These are phyloP conservation scores for Galemys pyrenaicus DNA, from an alignment of 2,113 vertebrate species.

Conservation along the genomic window DNA sequence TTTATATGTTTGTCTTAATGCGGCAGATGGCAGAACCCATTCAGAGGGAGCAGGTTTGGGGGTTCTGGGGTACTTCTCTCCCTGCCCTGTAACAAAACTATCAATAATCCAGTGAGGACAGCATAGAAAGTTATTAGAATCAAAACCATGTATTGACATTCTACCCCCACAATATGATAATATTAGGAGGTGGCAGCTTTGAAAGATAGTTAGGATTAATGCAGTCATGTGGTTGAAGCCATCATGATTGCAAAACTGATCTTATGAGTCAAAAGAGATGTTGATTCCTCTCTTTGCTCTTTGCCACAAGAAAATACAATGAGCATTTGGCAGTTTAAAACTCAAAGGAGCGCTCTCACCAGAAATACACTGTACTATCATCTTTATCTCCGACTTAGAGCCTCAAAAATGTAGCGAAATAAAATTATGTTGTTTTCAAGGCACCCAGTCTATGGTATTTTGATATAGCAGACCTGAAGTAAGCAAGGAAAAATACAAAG, in stretches of 20 bases:
- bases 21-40: too few relatives aligned
- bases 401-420: not conserved
- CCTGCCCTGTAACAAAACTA: too few relatives aligned
- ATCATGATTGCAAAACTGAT: not conserved
- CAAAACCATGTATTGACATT: not conserved
- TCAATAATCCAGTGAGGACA: not conserved
- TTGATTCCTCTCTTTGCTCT: not conserved
- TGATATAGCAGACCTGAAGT: not conserved
- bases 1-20: too few relatives aligned
- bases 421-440: not conserved
- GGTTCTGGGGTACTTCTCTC: too few relatives aligned
- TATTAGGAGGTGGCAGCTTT: not conserved
- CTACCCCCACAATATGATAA: not conserved
- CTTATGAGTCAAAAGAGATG: not conserved
- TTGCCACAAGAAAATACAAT: not conserved
- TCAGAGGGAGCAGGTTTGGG: too few relatives aligned
- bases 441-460: not conserved
- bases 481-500: not conserved
- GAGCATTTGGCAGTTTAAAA: not conserved
- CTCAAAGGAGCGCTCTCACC: not conserved
- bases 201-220: not conserved
- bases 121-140: not conserved
- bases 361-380: not conserved
- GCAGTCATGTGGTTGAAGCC: not conserved
- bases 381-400: not conserved